These are phyloP conservation scores for Ruditapes philippinarum DNA, from an alignment of 1,140 invertebrate genomes.

Conservation along the genomic window DNA sequence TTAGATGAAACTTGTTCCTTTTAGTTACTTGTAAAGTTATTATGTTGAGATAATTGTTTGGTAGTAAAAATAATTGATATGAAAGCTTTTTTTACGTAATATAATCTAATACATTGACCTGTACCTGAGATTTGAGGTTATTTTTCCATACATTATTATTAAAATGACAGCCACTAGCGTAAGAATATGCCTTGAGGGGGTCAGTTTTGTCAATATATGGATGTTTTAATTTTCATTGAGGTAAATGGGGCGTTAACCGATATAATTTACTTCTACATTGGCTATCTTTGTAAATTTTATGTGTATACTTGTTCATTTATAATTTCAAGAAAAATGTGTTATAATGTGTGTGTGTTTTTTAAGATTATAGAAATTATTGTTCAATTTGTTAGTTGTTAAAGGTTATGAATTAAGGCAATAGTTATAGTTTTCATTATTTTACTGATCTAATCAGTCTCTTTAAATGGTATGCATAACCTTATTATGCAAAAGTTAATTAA, in stretches of 20 bases:
- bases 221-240: not conserved
- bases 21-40: not conserved
- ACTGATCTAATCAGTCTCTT: too few species aligned
- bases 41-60: not conserved
- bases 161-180: not conserved
- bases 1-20: not conserved
- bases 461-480: too few species aligned
- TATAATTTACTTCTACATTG: not conserved
- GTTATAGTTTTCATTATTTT: too few species aligned
- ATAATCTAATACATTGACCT: not conserved
- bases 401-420: too few species aligned
- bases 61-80: not conserved
- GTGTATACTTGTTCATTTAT: too few species aligned
- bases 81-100: not conserved
- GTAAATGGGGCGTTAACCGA: not conserved
- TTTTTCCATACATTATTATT: slow-evolving; percentile 23
- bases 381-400: too few species aligned
- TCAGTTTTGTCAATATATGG: not conserved
- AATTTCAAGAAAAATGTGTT: too few species aligned
- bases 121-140: not conserved
- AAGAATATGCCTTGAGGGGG: not conserved
- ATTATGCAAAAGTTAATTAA: too few species aligned
- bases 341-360: too few species aligned
- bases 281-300: not conserved
- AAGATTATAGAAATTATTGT: too few species aligned